Evolutionary conservation across 1,140 invertebrate species (phyloP), one percentile per base, ranked within the genome.

Genomic region (Pissodes strobi): DNA sequence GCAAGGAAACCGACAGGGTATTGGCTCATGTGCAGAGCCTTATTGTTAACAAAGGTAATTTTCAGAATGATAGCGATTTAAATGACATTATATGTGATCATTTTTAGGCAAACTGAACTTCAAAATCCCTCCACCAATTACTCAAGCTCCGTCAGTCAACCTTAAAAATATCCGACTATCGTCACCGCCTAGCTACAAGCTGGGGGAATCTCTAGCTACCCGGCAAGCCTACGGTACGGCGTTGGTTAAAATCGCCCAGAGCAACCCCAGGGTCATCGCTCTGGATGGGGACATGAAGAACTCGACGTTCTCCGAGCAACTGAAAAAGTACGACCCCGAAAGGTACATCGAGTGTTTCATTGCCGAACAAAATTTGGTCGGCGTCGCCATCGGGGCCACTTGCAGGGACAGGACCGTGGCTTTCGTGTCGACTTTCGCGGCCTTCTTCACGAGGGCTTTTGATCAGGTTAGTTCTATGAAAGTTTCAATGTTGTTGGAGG

Each of bases 301-400:
- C 79, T 99, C 96, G 0, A 99, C 98, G 0, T 99, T 90, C 79
- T 91, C 96, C 15, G 92, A 97, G 49, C 96, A 94, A 76, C 86
- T 99, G 45, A 91, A 90, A 74, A 86, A 88, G 52, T 87, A 90
- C 1, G 88, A 87, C 76, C 82, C 87, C 0, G 65, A 37, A 12
- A 88, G 94, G 67, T 98, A 93, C 79, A 88, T 99, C 64, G 97
- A 99, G 80, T 98, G 97, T 79, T 99, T 92, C 80, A 99, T 99
- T 76, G 97, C 97, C 46, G 98, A 99, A 79, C 97, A 99, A 82
- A 99, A 98, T 81, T 79, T 98, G 70, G 93, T 98, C 67, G 96
- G 97, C 27, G 94, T 98, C 60, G 97, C 92, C 1, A 94, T 97
- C 71, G 98, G 98, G 21, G 87, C 89, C 22, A 89, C 90, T 38